phyloP scores from a whole-genome alignment of 2,113 vertebrate genomes.

The Opisthocomus hoazin region DNA sequence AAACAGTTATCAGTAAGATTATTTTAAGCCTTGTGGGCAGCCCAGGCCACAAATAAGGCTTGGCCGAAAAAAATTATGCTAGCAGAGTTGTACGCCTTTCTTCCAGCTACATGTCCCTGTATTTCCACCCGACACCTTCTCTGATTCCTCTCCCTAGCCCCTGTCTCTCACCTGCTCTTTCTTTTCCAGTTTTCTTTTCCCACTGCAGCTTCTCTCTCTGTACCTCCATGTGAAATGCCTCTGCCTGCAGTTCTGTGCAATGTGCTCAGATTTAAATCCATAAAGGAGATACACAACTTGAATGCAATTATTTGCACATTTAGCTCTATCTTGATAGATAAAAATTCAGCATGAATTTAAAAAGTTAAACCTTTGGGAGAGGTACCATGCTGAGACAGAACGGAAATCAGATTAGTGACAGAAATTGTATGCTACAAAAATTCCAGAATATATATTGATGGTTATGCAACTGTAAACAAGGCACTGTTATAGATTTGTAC shows the following conservation, averaged over 20 bases:
- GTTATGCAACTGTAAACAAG: not conserved
- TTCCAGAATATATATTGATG: not conserved
- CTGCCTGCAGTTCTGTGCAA: not conserved
- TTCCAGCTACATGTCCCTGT: fast-evolving
- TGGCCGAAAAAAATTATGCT: not conserved
- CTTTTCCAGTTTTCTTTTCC: not conserved
- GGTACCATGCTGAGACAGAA: not conserved
- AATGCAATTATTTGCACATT: not conserved
- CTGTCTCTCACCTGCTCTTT: not conserved
- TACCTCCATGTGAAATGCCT: not conserved
- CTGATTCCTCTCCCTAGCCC: not conserved
- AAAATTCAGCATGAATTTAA: not conserved
- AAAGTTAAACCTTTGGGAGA: not conserved
- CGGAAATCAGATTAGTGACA: not conserved
- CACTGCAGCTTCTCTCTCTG: not conserved
- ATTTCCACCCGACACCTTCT: not conserved
- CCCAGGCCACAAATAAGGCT: not conserved
- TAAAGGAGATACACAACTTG: not conserved
- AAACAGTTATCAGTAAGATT: not conserved
- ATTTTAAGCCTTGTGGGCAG: not conserved
- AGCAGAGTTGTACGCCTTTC: not conserved
- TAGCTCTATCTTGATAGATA: not conserved
- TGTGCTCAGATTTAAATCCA: not conserved
- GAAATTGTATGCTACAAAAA: not conserved
- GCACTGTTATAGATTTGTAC: not conserved